Evolutionary conservation across 1,140 invertebrate genomes (phyloP).

Genomic region (Lethrus apterus): DNA sequence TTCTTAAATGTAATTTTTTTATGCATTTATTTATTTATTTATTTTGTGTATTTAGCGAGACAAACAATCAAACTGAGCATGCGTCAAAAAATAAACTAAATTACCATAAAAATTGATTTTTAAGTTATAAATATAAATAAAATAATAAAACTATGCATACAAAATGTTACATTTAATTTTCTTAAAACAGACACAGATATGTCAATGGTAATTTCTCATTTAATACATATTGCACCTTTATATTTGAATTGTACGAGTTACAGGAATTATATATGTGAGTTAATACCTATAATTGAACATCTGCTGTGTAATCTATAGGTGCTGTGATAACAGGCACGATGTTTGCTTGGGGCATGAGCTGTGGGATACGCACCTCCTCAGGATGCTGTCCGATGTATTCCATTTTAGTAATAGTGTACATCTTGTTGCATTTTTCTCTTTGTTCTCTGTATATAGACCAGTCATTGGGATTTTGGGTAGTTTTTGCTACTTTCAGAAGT

Average conservation of each 20-base stretch:
- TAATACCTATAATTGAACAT: constrained; percentile 40
- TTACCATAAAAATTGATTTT: too few relatives aligned
- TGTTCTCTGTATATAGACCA: constrained; percentile 38
- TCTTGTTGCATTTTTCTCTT: constrained; percentile 36
- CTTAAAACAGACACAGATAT: constrained; percentile 3
- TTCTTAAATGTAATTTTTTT: too few relatives aligned
- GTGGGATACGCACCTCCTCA: constrained; percentile 41
- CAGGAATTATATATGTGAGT: constrained; percentile 15
- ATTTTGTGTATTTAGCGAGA: too few relatives aligned
- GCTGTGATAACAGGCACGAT: constrained; percentile 33
- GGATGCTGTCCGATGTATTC: constrained; percentile 42
- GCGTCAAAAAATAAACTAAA: too few relatives aligned
- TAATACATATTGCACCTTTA: too few relatives aligned
- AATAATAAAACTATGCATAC: too few relatives aligned
- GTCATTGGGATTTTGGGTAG: constrained; percentile 32
- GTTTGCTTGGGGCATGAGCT: constrained; percentile 37
- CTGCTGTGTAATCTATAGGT: constrained; percentile 40
- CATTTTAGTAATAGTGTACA: constrained; percentile 35
- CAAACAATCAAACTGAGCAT: too few relatives aligned
- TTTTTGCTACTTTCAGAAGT: constrained; percentile 33
- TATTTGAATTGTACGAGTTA: background rate
- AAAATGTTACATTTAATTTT: constrained; percentile 7
- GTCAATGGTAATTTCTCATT: too few relatives aligned
- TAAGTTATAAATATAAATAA: too few relatives aligned
- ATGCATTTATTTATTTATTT: too few relatives aligned